Evolutionary conservation across 2,888 invertebrate genomes (phyloP).

Genomic region (Phoenoteleia sp.): DNA sequence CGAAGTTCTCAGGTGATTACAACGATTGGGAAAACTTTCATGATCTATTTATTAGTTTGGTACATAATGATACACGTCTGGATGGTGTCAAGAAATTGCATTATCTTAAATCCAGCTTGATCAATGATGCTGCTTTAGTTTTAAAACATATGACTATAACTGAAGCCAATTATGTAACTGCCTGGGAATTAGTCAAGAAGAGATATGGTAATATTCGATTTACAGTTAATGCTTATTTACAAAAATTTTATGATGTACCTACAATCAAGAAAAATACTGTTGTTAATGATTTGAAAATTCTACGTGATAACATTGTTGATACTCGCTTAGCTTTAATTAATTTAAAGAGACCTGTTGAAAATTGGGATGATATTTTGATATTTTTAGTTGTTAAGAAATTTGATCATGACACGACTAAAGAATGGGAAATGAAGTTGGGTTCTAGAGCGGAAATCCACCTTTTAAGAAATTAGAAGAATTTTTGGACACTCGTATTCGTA

Average conservation of each 20-base stretch:
- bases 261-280: neutral
- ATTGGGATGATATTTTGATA: constrained; percentile 1
- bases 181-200: neutral
- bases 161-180: neutral
- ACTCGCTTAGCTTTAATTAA: neutral
- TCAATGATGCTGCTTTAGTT: neutral
- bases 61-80: neutral
- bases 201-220: too few species aligned
- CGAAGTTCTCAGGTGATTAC: constrained; percentile 14
- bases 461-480: too few species aligned
- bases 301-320: neutral
- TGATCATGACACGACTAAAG: neutral
- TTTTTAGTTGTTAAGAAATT: neutral
- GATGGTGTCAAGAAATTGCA: neutral
- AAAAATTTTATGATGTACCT: neutral
- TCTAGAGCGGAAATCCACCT: too few species aligned
- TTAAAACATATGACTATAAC: neutral
- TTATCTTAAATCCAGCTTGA: constrained; percentile 7
- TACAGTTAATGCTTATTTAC: too few species aligned
- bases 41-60: neutral
- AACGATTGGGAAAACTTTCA: constrained; percentile 17
- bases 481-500: too few species aligned
- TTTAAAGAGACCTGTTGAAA: neutral
- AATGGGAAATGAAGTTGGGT: constrained; percentile 1
- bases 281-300: neutral